Evolutionary conservation across 2,113 vertebrate species (phyloP).

Genomic region (Oriolus oriolus): DNA sequence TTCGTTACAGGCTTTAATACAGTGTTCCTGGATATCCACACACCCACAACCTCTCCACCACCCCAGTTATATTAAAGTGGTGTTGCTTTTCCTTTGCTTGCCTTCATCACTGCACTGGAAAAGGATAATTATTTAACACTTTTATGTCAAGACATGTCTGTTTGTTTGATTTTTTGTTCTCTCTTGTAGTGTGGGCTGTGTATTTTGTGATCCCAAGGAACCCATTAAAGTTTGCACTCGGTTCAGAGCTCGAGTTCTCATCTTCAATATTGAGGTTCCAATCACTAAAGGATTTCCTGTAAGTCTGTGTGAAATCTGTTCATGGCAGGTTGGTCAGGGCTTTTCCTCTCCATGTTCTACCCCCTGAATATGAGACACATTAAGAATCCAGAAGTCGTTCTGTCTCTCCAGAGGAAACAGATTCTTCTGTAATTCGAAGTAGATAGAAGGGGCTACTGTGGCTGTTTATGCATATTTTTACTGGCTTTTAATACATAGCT

Average conservation of each 20-base stretch:
- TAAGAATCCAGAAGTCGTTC: not conserved
- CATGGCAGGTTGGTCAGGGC: not conserved
- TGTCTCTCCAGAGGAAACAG: not conserved
- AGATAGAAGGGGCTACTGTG: not conserved
- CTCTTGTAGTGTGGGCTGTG: constrained; percentile 84
- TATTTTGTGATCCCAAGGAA: constrained; percentile 91
- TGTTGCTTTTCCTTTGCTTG: not conserved
- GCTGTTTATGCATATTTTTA: not conserved
- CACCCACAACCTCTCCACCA: rapidly evolving
- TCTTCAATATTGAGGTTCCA: constrained; percentile 95
- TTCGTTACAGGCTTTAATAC: not conserved
- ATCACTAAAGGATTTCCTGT: constrained; percentile 97
- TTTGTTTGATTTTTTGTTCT: not conserved
- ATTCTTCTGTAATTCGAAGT: not conserved
- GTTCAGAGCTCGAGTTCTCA: constrained; percentile 91
- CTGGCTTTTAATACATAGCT: not conserved
- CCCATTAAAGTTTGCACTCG: constrained; percentile 88
- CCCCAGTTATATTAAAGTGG: not conserved
- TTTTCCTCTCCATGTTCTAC: not conserved
- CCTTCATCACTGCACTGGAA: not conserved
- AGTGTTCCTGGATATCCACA: not conserved
- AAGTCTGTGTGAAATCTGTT: constrained; percentile 66
- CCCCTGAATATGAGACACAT: rapidly evolving
- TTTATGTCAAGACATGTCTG: not conserved
- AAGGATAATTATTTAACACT: not conserved